Percentiles rank a stretch among this genome's conserved stretches.
Conservation (phyloP, 2,113 vertebrate genomes). For the Furnarius figulus region DNA sequence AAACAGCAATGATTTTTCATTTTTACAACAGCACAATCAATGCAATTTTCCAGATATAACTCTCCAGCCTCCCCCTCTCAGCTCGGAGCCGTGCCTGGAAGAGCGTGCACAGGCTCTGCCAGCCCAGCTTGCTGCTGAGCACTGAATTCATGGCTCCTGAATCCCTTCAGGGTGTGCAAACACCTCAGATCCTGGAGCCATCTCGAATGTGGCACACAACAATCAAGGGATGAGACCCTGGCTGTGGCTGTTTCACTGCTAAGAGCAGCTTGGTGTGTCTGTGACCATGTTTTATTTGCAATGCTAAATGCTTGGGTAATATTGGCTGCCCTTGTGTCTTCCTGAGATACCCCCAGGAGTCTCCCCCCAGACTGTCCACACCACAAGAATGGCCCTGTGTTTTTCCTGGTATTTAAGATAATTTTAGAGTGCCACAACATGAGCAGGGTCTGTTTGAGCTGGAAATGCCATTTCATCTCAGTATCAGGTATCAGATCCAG, state of each 20-base stretch:
- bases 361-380: not conserved
- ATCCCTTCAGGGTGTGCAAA: conserved; percentile 44
- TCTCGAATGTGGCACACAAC: not conserved
- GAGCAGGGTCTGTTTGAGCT: not conserved
- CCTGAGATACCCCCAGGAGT: not conserved
- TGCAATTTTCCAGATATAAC: conserved; percentile 45
- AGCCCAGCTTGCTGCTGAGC: conserved; percentile 1
- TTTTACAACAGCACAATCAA: conserved; percentile 32
- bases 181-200: conserved; percentile 18
- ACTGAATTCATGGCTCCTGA: not conserved
- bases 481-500: not conserved
- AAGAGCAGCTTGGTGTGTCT: not conserved
- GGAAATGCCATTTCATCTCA: not conserved
- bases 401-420: not conserved
- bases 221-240: not conserved
- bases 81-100: not conserved
- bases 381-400: rapidly evolving
- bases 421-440: not conserved
- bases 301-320: not conserved
- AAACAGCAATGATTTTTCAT: conserved; percentile 40
- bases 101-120: not conserved
- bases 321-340: not conserved
- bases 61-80: conserved; percentile 40
- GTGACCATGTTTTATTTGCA: not conserved
- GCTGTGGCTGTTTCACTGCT: not conserved